phyloP scores from a whole-genome alignment of 2,888 invertebrate genomes.

The Ptilodon capucinus region DNA sequence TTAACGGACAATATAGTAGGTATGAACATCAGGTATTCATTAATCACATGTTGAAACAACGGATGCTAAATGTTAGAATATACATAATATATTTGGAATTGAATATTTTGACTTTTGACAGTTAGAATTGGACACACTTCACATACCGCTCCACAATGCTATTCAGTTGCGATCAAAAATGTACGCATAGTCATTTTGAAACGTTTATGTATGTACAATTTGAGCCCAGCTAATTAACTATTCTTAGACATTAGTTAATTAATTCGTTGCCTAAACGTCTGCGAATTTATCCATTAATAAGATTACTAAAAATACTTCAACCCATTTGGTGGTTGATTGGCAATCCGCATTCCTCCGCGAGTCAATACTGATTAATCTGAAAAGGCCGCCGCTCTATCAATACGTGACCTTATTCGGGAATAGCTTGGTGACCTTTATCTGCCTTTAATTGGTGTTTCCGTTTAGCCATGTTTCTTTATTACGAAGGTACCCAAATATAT shows the following conservation, averaged over 20 bases:
- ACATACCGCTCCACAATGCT: too few species aligned
- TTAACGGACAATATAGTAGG: neutral
- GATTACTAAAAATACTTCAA: slow-evolving; percentile 12
- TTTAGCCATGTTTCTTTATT: neutral
- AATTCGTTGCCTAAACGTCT: slow-evolving; percentile 13
- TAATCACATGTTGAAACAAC: too few species aligned
- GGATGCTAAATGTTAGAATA: too few species aligned
- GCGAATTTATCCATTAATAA: slow-evolving; percentile 14
- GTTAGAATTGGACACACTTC: too few species aligned
- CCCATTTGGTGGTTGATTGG: slow-evolving; percentile 5
- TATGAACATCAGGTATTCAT: too few species aligned
- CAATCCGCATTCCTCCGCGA: slow-evolving; percentile 9
- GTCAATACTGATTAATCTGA: slow-evolving; percentile 7
- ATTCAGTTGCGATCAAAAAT: too few species aligned
- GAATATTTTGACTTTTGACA: too few species aligned
- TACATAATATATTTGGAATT: too few species aligned
- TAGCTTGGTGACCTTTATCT: slow-evolving; percentile 2
- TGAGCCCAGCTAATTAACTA: neutral
- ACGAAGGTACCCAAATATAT: too few species aligned
- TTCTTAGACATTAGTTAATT: slow-evolving; percentile 33
- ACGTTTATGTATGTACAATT: too few species aligned
- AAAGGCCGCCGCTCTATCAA: slow-evolving; percentile 10
- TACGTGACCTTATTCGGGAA: slow-evolving; percentile 1
- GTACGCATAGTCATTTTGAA: too few species aligned
- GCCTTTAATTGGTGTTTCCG: slow-evolving; percentile 2